phyloP scores from a whole-genome alignment of 1,140 invertebrate genomes.

The Nasonia longicornis region DNA sequence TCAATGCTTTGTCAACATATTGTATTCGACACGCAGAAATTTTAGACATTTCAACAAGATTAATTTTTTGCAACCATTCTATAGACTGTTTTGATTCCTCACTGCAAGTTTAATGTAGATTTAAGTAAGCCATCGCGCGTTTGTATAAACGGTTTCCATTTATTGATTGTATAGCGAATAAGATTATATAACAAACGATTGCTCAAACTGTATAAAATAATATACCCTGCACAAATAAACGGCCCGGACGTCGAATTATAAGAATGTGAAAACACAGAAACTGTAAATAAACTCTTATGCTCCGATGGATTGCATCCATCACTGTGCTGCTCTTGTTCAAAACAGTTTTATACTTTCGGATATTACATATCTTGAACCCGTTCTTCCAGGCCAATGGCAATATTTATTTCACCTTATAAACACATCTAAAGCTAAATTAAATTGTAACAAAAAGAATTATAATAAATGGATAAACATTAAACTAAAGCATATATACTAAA shows the following conservation, averaged over 20 bases:
- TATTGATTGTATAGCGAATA: conserved; percentile 14
- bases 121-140: neutral
- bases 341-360: neutral
- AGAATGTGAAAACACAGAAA: neutral
- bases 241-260: neutral
- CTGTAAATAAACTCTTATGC: conserved; percentile 32
- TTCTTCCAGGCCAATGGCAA: neutral
- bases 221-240: neutral
- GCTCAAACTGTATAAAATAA: conserved; percentile 28
- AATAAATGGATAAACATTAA: neutral
- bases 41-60: neutral
- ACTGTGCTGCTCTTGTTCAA: neutral
- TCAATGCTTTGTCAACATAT: neutral
- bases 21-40: conserved; percentile 14
- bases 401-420: conserved; percentile 1
- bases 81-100: conserved; percentile 33
- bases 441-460: neutral
- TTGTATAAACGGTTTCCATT: neutral
- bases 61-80: conserved; percentile 1
- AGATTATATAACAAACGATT: neutral
- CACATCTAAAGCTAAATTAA: neutral
- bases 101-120: conserved; percentile 13
- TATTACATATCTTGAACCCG: neutral
- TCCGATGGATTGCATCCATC: neutral
- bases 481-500: neutral